Evolutionary conservation across 2,113 vertebrate genomes (phyloP).

Genomic region (Oreochromis niloticus): DNA sequence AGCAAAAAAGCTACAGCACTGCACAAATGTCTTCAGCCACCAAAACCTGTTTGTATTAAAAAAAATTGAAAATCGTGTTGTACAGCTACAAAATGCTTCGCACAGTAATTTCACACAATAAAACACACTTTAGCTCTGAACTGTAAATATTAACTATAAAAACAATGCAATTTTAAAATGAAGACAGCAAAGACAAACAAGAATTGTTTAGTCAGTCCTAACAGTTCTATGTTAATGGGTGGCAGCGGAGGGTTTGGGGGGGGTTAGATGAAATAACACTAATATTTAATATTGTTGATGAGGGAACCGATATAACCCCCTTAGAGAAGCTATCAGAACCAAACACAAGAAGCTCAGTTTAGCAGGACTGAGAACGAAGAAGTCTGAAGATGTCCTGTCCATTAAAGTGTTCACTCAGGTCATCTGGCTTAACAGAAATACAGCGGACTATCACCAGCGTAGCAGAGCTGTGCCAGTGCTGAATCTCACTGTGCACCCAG

Average conservation of each 20-base stretch:
- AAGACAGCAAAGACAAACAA: background rate
- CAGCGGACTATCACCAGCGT: background rate
- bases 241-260: background rate
- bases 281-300: background rate
- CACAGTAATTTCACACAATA: background rate
- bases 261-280: background rate
- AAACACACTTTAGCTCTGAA: background rate
- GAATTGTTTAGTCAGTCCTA: background rate
- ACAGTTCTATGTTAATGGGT: background rate
- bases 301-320: background rate
- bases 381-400: background rate
- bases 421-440: background rate
- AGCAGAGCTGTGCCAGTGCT: background rate
- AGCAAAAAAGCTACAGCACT: background rate
- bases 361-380: background rate
- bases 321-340: background rate
- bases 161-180: background rate
- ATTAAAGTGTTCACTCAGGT: background rate
- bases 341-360: background rate
- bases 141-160: background rate
- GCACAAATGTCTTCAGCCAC: background rate
- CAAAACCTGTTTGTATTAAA: background rate
- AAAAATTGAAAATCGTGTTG: background rate
- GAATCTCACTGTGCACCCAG: background rate
- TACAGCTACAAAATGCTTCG: background rate